Base-by-base conservation (phyloP, 2,113 vertebrate genomes). In the Penelope pileata region DNA sequence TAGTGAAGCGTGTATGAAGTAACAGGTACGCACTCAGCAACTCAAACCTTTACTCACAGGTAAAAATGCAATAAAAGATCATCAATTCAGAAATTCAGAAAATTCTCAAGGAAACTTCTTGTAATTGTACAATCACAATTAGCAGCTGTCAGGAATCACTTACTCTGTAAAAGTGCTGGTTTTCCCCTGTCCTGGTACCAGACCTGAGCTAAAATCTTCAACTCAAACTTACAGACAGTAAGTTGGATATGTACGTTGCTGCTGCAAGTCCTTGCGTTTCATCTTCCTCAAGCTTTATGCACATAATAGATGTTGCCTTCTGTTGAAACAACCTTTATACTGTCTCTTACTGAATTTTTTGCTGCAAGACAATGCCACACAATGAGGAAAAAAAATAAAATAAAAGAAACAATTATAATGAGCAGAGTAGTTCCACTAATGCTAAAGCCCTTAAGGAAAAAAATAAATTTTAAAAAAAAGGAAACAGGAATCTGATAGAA, bases 391-490 rank as follows among this genome's bases (percentile, higher is more conserved):
- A 19, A 54, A 56, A 0, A 0, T 18, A 43, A 6, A n/a, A n/a
- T n/a, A 12, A 64, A 87, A 81, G 75, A 19, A 1, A 0, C 17
- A 45, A 7, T 54, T 60, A 34, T 21, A 59, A 66, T 32, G 4
- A 42, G 64, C 88, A 19, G 5, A 75, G 16, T 32, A 60, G 24
- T 76, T 4, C 47, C 19, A 2, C 5, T 68, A 53, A 83, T 17
- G 23, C 10, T 70, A 43, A 91, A 48, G 5, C 0, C 0, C 2
- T 32, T 60, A 51, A 22, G 10, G 17, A 8, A 12, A 3, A 4
- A 2, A 1, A 3, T 12, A 45, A 60, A 32, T n/a, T n/a, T n/a
- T n/a, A n/a, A n/a, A 32, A 23, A 10, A 9, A 4, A 19, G 13
- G 12, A 12, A 2, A 18, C 9, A 83, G 45, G 38, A 42, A 32